Conservation (phyloP, 1,140 invertebrate genomes). For the Solenopsis invicta region DNA sequence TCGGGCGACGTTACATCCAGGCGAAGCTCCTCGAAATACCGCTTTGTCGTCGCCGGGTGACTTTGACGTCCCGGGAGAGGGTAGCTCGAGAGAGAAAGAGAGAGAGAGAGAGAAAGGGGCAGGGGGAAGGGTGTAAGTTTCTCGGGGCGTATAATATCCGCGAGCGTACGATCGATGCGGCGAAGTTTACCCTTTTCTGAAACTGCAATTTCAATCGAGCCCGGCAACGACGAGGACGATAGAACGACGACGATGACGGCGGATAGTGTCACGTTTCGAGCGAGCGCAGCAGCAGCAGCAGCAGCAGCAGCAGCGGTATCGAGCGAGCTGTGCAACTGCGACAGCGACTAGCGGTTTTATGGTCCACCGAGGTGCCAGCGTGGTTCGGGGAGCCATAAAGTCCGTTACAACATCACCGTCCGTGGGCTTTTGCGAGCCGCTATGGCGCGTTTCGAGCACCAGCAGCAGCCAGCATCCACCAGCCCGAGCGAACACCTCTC, state of each 20-base stretch:
- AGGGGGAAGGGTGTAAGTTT: constrained; percentile 10
- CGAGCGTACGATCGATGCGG: constrained; percentile 20
- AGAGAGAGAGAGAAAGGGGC: no score
- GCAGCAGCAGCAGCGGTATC: constrained; percentile 5
- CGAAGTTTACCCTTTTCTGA: constrained; percentile 56
- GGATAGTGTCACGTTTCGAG: constrained; percentile 39
- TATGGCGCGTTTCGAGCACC: constrained; percentile 31
- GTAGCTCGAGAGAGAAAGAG: background rate
- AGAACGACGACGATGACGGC: background rate
- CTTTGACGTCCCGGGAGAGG: constrained; percentile 43
- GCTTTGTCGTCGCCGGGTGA: constrained; percentile 20
- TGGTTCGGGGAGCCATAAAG: constrained; percentile 46
- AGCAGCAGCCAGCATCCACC: background rate
- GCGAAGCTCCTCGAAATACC: constrained; percentile 19
- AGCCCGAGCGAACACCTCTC: background rate
- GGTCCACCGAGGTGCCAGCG: constrained; percentile 47
- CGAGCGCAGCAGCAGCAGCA: background rate
- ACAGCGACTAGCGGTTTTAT: constrained; percentile 43
- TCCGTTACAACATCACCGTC: constrained; percentile 39
- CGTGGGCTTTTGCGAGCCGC: constrained; percentile 40
- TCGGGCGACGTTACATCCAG: background rate
- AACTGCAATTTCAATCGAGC: constrained; percentile 60
- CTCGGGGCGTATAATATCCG: constrained; percentile 34
- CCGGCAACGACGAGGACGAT: constrained; percentile 7
- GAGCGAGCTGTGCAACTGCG: constrained; percentile 36